Conservation (phyloP, 2,888 invertebrate genomes). For the Ceraclea dissimilis region DNA sequence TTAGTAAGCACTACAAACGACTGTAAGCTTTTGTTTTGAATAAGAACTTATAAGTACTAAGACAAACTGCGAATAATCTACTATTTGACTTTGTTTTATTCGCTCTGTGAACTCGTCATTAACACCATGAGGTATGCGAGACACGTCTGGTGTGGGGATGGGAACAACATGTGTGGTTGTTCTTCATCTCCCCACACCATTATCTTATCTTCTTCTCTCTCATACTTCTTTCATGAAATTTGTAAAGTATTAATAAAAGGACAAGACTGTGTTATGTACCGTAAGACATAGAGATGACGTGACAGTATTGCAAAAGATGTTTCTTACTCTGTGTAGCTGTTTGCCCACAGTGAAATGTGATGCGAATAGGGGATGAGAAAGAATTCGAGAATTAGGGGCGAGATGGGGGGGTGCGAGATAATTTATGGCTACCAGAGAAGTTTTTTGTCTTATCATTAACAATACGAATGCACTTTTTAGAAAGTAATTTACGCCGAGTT, state of each 20-base stretch:
- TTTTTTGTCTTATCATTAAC: constrained; percentile 1
- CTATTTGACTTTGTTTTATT: neutral
- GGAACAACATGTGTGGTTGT: neutral
- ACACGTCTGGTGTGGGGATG: neutral
- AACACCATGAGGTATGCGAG: neutral
- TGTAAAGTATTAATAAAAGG: constrained; percentile 2
- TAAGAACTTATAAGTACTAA: too few relatives aligned
- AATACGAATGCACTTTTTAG: neutral
- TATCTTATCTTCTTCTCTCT: neutral
- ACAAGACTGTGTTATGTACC: neutral
- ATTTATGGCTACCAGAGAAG: neutral
- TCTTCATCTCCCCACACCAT: neutral
- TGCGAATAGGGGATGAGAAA: neutral
- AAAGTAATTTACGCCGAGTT: neutral
- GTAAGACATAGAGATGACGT: neutral
- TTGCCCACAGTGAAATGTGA: neutral
- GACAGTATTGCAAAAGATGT: neutral
- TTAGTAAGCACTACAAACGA: too few relatives aligned
- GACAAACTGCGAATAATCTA: too few relatives aligned
- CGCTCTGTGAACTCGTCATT: neutral
- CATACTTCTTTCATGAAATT: neutral
- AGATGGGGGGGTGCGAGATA: neutral
- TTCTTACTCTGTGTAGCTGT: neutral
- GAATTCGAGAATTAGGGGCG: neutral
- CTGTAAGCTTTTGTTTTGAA: too few relatives aligned